These are phyloP conservation scores for Gadopsis marmoratus DNA, from an alignment of 2,797 vertebrate species.

Conservation along the genomic window DNA sequence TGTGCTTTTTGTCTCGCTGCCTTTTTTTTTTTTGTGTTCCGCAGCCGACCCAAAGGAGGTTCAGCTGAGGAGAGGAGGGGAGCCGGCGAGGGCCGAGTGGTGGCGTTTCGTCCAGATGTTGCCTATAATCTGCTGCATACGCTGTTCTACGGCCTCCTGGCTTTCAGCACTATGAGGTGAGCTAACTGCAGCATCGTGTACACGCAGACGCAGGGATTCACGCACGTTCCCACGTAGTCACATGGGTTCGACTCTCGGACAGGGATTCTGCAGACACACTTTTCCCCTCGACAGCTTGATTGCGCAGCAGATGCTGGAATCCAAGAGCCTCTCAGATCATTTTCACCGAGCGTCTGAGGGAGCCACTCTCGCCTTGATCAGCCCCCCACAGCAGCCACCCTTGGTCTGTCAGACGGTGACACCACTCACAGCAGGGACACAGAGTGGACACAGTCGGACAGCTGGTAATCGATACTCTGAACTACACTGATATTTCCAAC, in stretches of 20 bases:
- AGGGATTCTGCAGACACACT: slow-evolving; percentile 16
- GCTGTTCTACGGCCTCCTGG: slow-evolving; percentile 91
- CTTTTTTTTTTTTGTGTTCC: slow-evolving; percentile 11
- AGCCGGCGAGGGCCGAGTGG: slow-evolving; percentile 61
- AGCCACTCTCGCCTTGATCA: slow-evolving; percentile 45
- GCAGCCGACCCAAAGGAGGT: slow-evolving; percentile 58
- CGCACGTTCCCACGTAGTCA: neutral
- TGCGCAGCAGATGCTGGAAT: slow-evolving; percentile 41
- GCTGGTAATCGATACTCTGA: slow-evolving; percentile 9
- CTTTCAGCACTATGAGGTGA: slow-evolving; percentile 97
- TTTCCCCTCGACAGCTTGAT: slow-evolving; percentile 43
- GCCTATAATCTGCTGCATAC: slow-evolving; percentile 94
- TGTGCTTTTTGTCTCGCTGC: slow-evolving; percentile 62
- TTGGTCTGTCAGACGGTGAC: neutral
- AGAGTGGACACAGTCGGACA: slow-evolving; percentile 4
- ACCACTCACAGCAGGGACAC: neutral
- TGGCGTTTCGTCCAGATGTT: slow-evolving; percentile 86
- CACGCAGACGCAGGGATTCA: neutral
- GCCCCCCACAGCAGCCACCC: slow-evolving; percentile 20
- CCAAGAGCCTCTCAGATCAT: slow-evolving; percentile 46
- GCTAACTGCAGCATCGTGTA: slow-evolving; percentile 19
- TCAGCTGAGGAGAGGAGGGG: slow-evolving; percentile 64
- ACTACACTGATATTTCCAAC: neutral
- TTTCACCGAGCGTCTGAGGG: slow-evolving; percentile 44
- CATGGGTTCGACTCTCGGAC: neutral